Evolutionary conservation across 2,888 invertebrate species (phyloP).

Genomic region (Linnaemya vulpina): DNA sequence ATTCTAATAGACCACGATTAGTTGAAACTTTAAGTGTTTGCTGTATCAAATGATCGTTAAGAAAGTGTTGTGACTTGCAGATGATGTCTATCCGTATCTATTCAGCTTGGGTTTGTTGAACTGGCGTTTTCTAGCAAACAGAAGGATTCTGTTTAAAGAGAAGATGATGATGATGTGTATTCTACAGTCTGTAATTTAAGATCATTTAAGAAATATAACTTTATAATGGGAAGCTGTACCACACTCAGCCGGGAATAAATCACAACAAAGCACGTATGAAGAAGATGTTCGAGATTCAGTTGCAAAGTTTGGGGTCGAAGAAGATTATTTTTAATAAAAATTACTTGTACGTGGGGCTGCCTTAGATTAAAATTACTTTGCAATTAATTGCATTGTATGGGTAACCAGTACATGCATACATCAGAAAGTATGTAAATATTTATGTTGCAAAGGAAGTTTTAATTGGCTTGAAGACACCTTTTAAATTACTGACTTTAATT

Average conservation of each 20-base stretch:
- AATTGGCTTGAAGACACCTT: too few relatives aligned
- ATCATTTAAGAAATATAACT: slow-evolving; percentile 33
- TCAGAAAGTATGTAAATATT: too few relatives aligned
- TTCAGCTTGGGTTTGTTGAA: slow-evolving; percentile 51
- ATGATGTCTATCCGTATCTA: slow-evolving; percentile 40
- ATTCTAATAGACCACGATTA: slow-evolving; percentile 58
- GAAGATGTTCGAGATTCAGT: neutral
- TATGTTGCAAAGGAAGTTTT: too few relatives aligned
- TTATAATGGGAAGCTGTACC: slow-evolving; percentile 7
- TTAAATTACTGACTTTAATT: too few relatives aligned
- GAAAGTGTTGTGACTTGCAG: slow-evolving; percentile 14
- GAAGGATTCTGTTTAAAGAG: slow-evolving; percentile 59
- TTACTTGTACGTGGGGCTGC: neutral
- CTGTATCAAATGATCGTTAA: slow-evolving; percentile 47
- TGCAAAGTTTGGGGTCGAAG: slow-evolving; percentile 36
- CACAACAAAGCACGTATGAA: slow-evolving; percentile 18
- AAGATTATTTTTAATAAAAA: slow-evolving; percentile 24
- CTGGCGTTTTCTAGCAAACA: slow-evolving; percentile 16
- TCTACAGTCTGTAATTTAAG: slow-evolving; percentile 39
- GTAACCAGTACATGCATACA: too few relatives aligned
- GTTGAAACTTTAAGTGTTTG: slow-evolving; percentile 52
- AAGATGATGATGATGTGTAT: slow-evolving; percentile 14
- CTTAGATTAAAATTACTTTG: slow-evolving; percentile 26
- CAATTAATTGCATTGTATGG: neutral
- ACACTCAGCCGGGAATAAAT: slow-evolving; percentile 12